Evolutionary conservation across 2,113 vertebrate genomes (phyloP), one percentile per base, ranked within the genome.

Genomic region (Thamnaconus septentrionalis): DNA sequence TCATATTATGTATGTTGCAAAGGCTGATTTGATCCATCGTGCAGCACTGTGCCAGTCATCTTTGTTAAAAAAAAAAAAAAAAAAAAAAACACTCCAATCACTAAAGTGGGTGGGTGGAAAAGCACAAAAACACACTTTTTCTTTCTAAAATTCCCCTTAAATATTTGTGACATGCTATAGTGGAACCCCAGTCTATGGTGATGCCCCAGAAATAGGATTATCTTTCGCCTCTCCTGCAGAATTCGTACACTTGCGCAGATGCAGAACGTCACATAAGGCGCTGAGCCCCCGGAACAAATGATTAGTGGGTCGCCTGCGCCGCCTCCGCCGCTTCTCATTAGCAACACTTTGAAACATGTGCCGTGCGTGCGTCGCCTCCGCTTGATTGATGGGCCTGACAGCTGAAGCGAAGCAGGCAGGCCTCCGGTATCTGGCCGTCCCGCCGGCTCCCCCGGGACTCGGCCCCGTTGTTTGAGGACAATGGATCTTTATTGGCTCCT

Each of bases 321-420:
- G 55, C 59, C 52, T 56, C 47, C 11, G 43, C 18, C 18, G 54
- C 53, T 57, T 67, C 79, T 52, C 64, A 78, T 87, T 66, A 46
- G 47, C 47, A 1, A 41, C 9, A 31, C 39, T 53, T 42, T 5
- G 31, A 41, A 59, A 69, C 77, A 59, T 77, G 71, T 73, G 61
- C 68, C 72, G 40, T 3, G 8, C 2, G 0, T 10, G 55, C 62
- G 48, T 88, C 73, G 66, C 10, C 76, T 86, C 73, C 43, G 0
- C 12, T 40, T 84, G 71, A 83, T 64, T 81, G 84, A 86, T 75
- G 75, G 60, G 8, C 52, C 50, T 68, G 77, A 62, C 71, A 70
- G 79, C 62, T 64, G 64, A 56, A 41, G 53, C 42, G 44, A 58
- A 60, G 54, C 64, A 68, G 75, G 56, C 47, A 44, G 64, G 55